phyloP scores from a whole-genome alignment of 2,113 vertebrate genomes.

The Albula glossodonta region DNA sequence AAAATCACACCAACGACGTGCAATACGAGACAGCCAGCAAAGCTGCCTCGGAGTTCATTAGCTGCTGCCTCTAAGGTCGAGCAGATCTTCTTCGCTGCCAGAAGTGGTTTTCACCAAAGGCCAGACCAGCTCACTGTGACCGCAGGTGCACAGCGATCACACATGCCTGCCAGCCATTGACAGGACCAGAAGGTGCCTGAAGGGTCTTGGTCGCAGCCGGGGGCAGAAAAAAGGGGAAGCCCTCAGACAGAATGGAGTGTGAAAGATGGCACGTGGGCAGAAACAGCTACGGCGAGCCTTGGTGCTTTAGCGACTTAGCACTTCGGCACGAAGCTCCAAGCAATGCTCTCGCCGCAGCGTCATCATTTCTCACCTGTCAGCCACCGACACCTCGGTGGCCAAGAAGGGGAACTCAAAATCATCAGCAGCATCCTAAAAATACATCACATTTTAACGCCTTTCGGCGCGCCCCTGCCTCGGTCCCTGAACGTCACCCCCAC shows the following conservation, averaged over 20 bases:
- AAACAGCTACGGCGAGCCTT: constrained; percentile 17
- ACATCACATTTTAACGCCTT: constrained; percentile 21
- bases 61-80: no score
- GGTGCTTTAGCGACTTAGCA: constrained; percentile 7
- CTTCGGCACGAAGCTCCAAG: constrained; percentile 24
- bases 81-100: no score
- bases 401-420: not conserved
- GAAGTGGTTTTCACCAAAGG: no score
- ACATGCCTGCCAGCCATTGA: not conserved
- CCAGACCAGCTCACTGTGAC: not conserved
- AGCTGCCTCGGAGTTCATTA: no score
- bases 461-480: constrained; percentile 22
- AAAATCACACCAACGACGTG: no score
- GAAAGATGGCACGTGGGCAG: constrained; percentile 14
- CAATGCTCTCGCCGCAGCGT: constrained; percentile 14
- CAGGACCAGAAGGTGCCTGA: not conserved
- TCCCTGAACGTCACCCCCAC: not conserved
- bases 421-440: constrained; percentile 35
- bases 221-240: not conserved
- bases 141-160: not conserved
- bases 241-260: constrained; percentile 24
- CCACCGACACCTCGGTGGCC: not conserved
- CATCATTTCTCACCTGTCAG: constrained; percentile 47
- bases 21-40: no score
- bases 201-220: not conserved